phyloP scores from a whole-genome alignment of 2,888 invertebrate genomes.

The Heliconius aoede region DNA sequence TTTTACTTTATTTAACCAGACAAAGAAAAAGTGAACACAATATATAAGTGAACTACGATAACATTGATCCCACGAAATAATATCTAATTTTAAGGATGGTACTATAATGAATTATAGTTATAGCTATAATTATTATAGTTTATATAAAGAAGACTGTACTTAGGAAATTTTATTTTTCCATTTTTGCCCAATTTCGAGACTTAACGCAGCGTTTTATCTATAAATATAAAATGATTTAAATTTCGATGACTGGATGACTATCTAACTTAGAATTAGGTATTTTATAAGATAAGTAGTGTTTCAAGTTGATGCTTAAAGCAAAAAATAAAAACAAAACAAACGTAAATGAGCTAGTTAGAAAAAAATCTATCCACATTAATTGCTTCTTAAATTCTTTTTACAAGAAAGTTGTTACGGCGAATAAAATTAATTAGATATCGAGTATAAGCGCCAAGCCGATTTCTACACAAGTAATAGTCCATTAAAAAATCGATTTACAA shows the following conservation, averaged over 20 bases:
- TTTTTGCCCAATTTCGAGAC: not conserved
- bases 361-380: not conserved
- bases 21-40: no score
- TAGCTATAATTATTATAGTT: not conserved
- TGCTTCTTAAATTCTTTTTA: not conserved
- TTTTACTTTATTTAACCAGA: no score
- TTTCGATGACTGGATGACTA: no score
- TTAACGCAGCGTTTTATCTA: not conserved
- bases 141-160: no score
- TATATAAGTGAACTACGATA: no score
- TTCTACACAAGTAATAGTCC: not conserved
- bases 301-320: no score
- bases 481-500: constrained; percentile 16
- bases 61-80: not conserved
- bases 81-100: not conserved
- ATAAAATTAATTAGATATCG: not conserved
- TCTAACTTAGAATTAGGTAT: no score
- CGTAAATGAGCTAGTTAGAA: no score
- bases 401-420: not conserved
- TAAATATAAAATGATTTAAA: no score
- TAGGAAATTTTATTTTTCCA: not conserved
- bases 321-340: no score
- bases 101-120: not conserved
- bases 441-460: not conserved
- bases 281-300: no score